These are phyloP conservation scores for Actinia tenebrosa DNA, from an alignment of 64 coral and sea anemone species.

Conservation along the genomic window DNA sequence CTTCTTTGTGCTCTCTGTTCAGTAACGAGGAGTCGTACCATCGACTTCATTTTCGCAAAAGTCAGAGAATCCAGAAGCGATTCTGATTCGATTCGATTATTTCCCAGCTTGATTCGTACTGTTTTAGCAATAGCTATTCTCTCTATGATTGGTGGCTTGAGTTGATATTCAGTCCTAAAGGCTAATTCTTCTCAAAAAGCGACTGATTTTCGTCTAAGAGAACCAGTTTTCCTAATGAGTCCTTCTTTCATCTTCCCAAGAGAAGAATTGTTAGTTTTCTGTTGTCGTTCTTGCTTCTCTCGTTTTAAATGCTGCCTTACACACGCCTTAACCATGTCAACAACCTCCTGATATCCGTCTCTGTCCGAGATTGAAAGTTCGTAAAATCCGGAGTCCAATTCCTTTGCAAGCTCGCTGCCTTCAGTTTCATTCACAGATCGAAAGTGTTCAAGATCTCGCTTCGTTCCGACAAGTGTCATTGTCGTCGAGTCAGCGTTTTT, in stretches of 20 bases:
- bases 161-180: not conserved
- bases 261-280: constrained; percentile 45
- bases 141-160: not conserved
- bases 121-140: not conserved
- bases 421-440: constrained; percentile 73
- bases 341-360: constrained; percentile 74
- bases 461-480: constrained; percentile 65
- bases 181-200: constrained; percentile 4
- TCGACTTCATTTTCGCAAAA: too few relatives aligned
- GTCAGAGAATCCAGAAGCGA: not conserved
- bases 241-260: constrained; percentile 87
- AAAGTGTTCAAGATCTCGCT: constrained; percentile 78
- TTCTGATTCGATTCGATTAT: not conserved
- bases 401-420: constrained; percentile 59
- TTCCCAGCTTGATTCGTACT: not conserved
- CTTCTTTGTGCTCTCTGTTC: too few relatives aligned
- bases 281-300: constrained; percentile 42
- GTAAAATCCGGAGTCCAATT: constrained; percentile 72
- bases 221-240: constrained; percentile 64
- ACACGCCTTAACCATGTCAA: constrained; percentile 42
- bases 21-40: too few relatives aligned
- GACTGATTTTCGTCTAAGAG: constrained; percentile 77
- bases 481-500: constrained; percentile 48
- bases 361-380: constrained; percentile 69
- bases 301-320: constrained; percentile 40